These are phyloP conservation scores for Sebastes fasciatus DNA, from an alignment of 2,113 vertebrate species.

Conservation along the genomic window DNA sequence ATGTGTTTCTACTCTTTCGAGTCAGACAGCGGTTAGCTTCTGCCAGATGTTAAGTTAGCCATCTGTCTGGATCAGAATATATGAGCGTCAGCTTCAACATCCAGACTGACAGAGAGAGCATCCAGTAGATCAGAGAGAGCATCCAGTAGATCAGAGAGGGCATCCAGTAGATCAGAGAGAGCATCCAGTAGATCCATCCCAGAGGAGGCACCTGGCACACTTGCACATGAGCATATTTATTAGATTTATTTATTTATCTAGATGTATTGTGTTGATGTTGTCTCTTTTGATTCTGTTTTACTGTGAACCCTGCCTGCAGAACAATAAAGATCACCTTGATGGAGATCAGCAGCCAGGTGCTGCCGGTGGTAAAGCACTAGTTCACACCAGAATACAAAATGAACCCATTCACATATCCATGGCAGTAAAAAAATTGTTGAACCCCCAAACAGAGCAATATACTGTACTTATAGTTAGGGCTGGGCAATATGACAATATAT, in stretches of 20 bases:
- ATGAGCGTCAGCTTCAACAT: neutral
- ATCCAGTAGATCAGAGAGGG: no score
- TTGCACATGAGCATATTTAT: neutral
- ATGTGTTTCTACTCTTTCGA: neutral
- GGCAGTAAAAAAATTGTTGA: neutral
- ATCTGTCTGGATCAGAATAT: slow-evolving; percentile 15
- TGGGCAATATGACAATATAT: no score
- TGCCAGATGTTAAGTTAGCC: slow-evolving; percentile 19
- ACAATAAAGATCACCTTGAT: neutral
- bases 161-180: no score
- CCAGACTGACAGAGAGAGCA: neutral
- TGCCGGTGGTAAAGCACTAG: neutral
- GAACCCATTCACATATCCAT: neutral
- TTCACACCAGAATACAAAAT: neutral
- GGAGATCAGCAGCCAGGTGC: neutral
- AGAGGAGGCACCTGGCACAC: neutral
- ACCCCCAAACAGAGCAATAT: neutral
- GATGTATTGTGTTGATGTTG: no score
- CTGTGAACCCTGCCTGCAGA: neutral
- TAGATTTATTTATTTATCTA: no score
- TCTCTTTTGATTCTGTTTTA: no score
- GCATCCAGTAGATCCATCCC: neutral
- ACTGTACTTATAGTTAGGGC: no score
- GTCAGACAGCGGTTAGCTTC: neutral
- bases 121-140: neutral